Evolutionary conservation across 2,797 vertebrate species (phyloP).

Genomic region (Lithobates pipiens): DNA sequence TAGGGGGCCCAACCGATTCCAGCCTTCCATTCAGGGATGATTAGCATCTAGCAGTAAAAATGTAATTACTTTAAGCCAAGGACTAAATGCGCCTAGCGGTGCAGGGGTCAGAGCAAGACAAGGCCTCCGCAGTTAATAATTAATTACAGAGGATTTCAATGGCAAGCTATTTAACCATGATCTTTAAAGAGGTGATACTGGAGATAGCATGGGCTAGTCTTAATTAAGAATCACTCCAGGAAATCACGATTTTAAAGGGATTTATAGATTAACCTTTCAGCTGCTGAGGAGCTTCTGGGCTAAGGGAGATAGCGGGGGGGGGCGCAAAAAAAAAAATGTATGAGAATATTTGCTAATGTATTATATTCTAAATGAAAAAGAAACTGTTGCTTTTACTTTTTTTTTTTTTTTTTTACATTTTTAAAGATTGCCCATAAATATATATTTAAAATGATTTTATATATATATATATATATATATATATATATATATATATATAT

Average conservation of each 20-base stretch:
- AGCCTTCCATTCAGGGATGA: not conserved
- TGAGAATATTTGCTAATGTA: too few species aligned
- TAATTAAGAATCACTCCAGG: constrained; percentile 72
- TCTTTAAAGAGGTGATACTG: constrained; percentile 76
- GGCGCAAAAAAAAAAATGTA: too few species aligned
- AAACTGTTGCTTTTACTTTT: too few species aligned
- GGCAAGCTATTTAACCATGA: constrained; percentile 76
- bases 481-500: too few species aligned
- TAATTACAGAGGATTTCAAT: constrained; percentile 77
- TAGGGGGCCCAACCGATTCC: too few species aligned
- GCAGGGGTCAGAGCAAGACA: constrained; percentile 71
- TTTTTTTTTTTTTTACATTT: too few species aligned
- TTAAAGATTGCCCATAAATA: too few species aligned
- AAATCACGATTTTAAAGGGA: constrained; percentile 11
- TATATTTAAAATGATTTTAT: too few species aligned
- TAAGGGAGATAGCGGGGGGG: not conserved
- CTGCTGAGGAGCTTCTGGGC: constrained; percentile 40
- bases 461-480: too few species aligned
- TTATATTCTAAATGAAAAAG: too few species aligned
- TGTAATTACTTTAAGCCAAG: constrained; percentile 74
- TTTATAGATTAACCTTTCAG: constrained; percentile 1
- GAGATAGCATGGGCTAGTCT: constrained; percentile 75
- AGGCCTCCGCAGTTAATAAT: constrained; percentile 78
- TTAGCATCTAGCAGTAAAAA: constrained; percentile 39
- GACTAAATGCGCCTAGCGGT: constrained; percentile 71